phyloP scores from a whole-genome alignment of 1,140 invertebrate genomes.

The Drosophila pandora region DNA sequence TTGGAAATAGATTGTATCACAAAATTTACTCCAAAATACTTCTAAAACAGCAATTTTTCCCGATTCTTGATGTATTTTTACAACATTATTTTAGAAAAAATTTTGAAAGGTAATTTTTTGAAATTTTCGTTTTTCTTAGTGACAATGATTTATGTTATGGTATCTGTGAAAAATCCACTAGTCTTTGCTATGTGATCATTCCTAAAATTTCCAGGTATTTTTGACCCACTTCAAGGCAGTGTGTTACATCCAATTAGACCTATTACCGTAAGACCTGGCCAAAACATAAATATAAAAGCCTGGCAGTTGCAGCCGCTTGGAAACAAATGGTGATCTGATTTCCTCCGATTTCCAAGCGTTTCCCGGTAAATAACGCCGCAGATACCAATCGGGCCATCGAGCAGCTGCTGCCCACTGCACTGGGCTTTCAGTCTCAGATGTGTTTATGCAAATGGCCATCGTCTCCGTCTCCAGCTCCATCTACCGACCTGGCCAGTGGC shows the following conservation, averaged over 20 bases:
- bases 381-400: constrained; percentile 9
- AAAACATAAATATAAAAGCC: constrained; percentile 1
- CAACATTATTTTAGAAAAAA: too few species aligned
- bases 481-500: constrained; percentile 44
- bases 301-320: background rate
- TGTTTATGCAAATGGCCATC: constrained; percentile 63
- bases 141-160: too few species aligned
- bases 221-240: background rate
- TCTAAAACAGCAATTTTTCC: too few species aligned
- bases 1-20: too few species aligned
- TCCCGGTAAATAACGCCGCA: constrained; percentile 10
- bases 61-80: too few species aligned
- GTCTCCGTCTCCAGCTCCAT: background rate
- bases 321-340: constrained; percentile 42
- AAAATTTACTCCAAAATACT: too few species aligned
- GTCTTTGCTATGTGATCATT: background rate
- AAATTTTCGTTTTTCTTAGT: too few species aligned
- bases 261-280: background rate
- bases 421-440: constrained; percentile 20
- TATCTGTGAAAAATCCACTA: too few species aligned
- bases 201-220: background rate
- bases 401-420: constrained; percentile 22
- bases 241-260: background rate
- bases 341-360: constrained; percentile 57
- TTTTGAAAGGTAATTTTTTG: too few species aligned